Conservation (phyloP, 2,888 invertebrate genomes). For the Noctua janthina region DNA sequence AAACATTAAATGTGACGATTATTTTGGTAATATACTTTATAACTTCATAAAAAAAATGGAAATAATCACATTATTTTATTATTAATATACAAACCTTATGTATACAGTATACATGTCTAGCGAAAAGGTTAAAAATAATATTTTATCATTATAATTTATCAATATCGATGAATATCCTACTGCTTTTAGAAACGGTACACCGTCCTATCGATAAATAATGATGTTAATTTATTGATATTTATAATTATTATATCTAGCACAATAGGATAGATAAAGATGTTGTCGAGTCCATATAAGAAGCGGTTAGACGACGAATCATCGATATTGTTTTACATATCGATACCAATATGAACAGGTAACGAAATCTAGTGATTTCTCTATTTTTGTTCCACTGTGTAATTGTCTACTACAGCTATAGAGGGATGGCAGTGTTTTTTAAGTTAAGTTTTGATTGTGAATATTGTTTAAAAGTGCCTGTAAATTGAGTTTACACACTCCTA, state of each 20-base stretch:
- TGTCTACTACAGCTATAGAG: conserved; percentile 48
- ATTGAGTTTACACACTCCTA: not conserved
- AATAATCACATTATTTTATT: conserved; percentile 67
- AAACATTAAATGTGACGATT: conserved; percentile 69
- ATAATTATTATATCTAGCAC: conserved; percentile 2
- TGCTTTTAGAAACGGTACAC: conserved; percentile 23
- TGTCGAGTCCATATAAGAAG: conserved; percentile 43
- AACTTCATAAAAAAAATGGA: conserved; percentile 65
- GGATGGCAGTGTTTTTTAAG: conserved; percentile 61
- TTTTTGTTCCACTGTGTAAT: conserved; percentile 27
- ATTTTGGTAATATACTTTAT: conserved; percentile 70
- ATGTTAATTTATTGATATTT: conserved; percentile 25
- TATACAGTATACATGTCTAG: conserved; percentile 65
- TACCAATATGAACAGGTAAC: conserved; percentile 47
- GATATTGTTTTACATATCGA: conserved; percentile 47
- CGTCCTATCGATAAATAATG: conserved; percentile 27
- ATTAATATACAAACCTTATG: conserved; percentile 67
- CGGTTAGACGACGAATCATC: conserved; percentile 40
- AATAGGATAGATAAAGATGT: conserved; percentile 22
- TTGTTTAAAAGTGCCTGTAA: conserved; percentile 42
- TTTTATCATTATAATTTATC: conserved; percentile 37
- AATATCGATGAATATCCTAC: conserved; percentile 51
- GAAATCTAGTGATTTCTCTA: conserved; percentile 40
- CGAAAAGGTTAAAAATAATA: conserved; percentile 62
- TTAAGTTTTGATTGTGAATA: conserved; percentile 43